Evolutionary conservation across 2,888 invertebrate species (phyloP).

Genomic region (Acleris emargana): DNA sequence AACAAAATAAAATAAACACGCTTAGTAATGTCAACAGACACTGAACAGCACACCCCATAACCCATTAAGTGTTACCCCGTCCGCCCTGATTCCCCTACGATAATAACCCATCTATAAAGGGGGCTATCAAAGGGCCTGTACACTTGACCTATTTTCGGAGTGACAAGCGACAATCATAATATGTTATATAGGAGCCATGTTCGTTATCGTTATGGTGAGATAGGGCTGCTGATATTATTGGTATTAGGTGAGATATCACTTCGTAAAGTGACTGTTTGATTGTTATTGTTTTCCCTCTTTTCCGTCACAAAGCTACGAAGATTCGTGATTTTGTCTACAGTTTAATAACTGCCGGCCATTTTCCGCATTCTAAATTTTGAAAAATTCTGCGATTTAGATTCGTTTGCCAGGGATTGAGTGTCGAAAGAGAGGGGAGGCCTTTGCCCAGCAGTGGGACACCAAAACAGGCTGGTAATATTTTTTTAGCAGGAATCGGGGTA

Average conservation of each 20-base stretch:
- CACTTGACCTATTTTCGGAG: background rate
- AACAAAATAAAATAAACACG: background rate
- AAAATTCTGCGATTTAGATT: no score
- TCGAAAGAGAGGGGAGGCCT: no score
- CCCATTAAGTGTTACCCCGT: background rate
- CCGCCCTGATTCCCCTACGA: background rate
- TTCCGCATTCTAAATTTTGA: no score
- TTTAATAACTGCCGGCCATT: no score
- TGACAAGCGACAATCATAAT: background rate
- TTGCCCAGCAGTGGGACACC: no score
- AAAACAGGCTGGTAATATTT: no score
- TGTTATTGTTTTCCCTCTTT: no score
- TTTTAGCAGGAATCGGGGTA: no score
- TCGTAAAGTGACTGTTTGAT: no score
- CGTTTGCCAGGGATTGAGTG: no score
- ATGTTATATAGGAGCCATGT: background rate
- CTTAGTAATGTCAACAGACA: background rate
- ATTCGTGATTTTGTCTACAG: no score
- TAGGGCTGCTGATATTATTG: background rate
- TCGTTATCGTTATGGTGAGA: background rate
- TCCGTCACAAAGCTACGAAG: no score
- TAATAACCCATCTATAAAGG: background rate
- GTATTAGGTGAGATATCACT: background rate
- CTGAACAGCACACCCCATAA: background rate
- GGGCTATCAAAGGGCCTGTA: constrained; percentile 1